A percentile compares a stretch with the other conserved stretches of the same genome.
These are phyloP conservation scores for Laterallus jamaicensis DNA, from an alignment of 2,113 vertebrate species.

Conservation along the genomic window DNA sequence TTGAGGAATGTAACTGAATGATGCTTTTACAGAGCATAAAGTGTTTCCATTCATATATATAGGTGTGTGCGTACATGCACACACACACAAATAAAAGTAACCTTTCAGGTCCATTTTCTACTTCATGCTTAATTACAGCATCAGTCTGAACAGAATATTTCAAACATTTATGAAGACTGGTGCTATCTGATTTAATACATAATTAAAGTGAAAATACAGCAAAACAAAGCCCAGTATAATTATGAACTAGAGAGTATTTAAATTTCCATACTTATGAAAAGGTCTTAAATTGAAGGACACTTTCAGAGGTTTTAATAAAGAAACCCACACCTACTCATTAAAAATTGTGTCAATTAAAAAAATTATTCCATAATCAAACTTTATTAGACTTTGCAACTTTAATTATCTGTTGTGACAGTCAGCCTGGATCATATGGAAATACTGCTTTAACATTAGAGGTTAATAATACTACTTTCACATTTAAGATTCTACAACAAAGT, in stretches of 20 bases:
- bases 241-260: not conserved
- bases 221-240: not conserved
- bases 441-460: not conserved
- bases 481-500: not conserved
- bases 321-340: not conserved
- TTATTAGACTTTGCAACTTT: not conserved
- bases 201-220: not conserved
- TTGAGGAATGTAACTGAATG: not conserved
- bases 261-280: not conserved
- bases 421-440: not conserved
- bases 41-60: not conserved
- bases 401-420: not conserved
- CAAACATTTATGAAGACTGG: not conserved
- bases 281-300: not conserved
- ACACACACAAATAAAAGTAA: not conserved
- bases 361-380: not conserved
- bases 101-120: not conserved
- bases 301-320: not conserved
- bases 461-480: not conserved
- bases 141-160: not conserved
- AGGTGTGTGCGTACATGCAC: rapidly evolving
- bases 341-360: not conserved
- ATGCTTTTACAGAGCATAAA: not conserved
- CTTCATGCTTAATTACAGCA: not conserved
- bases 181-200: not conserved